Evolutionary conservation across 1,140 invertebrate genomes (phyloP).

Genomic region (Mamestra configurata): DNA sequence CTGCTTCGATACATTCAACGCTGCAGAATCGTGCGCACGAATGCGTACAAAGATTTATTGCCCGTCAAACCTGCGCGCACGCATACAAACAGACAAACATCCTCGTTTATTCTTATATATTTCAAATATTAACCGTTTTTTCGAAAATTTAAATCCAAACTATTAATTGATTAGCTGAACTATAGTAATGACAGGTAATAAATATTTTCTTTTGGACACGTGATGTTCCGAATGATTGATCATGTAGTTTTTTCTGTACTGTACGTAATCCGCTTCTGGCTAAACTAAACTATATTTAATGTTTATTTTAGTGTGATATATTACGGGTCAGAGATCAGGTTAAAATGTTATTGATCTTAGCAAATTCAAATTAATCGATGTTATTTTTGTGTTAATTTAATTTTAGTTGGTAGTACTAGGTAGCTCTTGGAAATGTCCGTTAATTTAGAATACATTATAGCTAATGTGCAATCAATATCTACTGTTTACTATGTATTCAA

Average conservation of each 20-base stretch:
- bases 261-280: conserved; percentile 40
- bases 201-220: conserved; percentile 69
- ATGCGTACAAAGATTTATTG: conserved; percentile 79
- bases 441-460: neutral
- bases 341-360: conserved; percentile 37
- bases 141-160: conserved; percentile 67
- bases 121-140: conserved; percentile 67
- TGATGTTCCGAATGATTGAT: conserved; percentile 63
- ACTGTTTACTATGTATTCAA: too few species aligned
- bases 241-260: conserved; percentile 59
- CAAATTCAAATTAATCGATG: conserved; percentile 1
- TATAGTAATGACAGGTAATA: conserved; percentile 76
- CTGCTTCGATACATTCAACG: conserved; percentile 81
- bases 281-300: conserved; percentile 36
- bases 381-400: conserved; percentile 7
- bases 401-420: neutral
- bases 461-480: neutral
- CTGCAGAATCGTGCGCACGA: conserved; percentile 78
- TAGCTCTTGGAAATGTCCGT: neutral
- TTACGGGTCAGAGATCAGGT: conserved; percentile 20
- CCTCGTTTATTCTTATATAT: conserved; percentile 57
- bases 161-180: conserved; percentile 75
- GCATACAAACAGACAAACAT: conserved; percentile 57
- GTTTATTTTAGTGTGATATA: conserved; percentile 41
- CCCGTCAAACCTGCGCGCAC: conserved; percentile 69